Evolutionary conservation across 2,113 vertebrate species (phyloP).

Genomic region (Lucifuga dentata): DNA sequence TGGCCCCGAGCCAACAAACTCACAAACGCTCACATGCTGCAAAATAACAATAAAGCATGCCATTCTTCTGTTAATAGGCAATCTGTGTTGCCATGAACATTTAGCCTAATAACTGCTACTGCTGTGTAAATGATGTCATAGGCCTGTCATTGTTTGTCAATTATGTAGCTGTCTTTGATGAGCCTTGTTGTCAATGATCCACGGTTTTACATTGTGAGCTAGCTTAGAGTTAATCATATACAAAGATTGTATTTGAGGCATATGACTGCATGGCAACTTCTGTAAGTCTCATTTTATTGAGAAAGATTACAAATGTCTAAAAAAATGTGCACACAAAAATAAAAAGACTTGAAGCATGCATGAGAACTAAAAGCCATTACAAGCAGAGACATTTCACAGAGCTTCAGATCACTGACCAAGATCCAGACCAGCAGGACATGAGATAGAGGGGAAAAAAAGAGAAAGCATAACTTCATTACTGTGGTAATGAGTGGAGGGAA

Average conservation of each 20-base stretch:
- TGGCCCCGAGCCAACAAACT: conserved; percentile 74
- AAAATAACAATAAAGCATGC: conserved; percentile 76
- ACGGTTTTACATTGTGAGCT: conserved; percentile 45
- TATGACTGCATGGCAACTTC: too few species aligned
- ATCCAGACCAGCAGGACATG: conserved; percentile 46
- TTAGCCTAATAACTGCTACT: conserved; percentile 77
- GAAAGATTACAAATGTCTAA: not conserved
- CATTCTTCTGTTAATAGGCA: conserved; percentile 74
- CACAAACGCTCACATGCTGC: conserved; percentile 72
- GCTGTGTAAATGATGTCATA: conserved; percentile 77
- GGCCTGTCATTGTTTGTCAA: conserved; percentile 67
- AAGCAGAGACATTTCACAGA: conserved; percentile 44
- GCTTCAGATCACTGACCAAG: conserved; percentile 32
- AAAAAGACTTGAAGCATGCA: conserved; percentile 8
- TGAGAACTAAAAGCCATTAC: conserved; percentile 37
- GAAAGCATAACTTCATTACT: conserved; percentile 73
- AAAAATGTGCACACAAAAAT: not conserved
- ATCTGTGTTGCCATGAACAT: conserved; percentile 77
- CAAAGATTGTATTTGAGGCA: not conserved
- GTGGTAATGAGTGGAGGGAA: conserved; percentile 67
- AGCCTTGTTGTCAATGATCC: conserved; percentile 57
- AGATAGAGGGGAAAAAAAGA: conserved; percentile 28
- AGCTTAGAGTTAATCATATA: not conserved
- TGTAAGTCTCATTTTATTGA: not conserved
- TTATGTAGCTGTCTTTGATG: conserved; percentile 51